Percentiles rank a stretch among this genome's conserved stretches.
These are phyloP conservation scores for Cyrtodaria siliqua DNA, from an alignment of 2,888 invertebrate genomes.

Conservation along the genomic window DNA sequence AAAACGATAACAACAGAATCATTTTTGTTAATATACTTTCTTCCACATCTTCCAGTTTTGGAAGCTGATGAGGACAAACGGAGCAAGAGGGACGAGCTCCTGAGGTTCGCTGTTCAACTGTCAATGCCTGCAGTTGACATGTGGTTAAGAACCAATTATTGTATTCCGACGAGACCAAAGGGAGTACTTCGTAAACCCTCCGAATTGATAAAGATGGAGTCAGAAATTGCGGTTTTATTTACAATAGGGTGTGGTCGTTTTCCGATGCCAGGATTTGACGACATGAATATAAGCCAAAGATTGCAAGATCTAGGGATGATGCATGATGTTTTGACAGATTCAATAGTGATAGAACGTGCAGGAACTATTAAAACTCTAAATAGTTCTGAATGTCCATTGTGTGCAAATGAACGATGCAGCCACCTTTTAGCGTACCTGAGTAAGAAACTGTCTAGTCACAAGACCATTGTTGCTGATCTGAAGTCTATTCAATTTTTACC, in stretches of 20 bases:
- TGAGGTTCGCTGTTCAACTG: conserved; percentile 9
- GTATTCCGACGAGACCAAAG: conserved; percentile 45
- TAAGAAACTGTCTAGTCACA: neutral
- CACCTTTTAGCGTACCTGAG: conserved; percentile 19
- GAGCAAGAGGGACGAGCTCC: conserved; percentile 58
- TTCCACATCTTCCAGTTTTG: conserved; percentile 46
- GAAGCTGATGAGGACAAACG: neutral
- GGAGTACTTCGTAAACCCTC: conserved; percentile 19
- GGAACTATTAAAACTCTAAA: neutral
- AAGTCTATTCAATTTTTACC: conserved; percentile 12
- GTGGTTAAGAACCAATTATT: conserved; percentile 39
- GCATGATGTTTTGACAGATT: conserved; percentile 7
- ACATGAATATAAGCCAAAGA: neutral
- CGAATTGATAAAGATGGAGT: conserved; percentile 26
- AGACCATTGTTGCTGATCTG: neutral
- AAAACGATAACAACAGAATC: conserved; percentile 37
- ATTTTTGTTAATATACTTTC: conserved; percentile 50
- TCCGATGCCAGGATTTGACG: conserved; percentile 12
- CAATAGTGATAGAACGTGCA: conserved; percentile 16
- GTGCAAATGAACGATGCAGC: conserved; percentile 17
- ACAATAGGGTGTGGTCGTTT: conserved; percentile 18
- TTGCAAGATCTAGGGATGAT: conserved; percentile 24
- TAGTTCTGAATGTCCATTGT: conserved; percentile 13
- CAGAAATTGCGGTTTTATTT: conserved; percentile 22
- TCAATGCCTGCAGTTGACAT: neutral